Conservation (phyloP, 2,113 vertebrate species). For the Bubo scandiacus region DNA sequence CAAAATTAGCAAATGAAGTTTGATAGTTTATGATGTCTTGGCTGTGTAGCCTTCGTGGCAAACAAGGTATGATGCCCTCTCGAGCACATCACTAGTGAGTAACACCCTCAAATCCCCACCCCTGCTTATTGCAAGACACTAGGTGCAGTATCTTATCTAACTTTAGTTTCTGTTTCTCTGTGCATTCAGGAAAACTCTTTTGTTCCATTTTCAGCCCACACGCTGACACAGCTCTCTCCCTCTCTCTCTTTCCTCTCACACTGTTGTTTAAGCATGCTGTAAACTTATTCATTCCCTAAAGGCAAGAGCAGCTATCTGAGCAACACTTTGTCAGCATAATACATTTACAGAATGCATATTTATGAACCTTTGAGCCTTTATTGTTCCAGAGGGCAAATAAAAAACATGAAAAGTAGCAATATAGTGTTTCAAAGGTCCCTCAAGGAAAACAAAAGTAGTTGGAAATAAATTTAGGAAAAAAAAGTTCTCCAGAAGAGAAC, state of each 20-base stretch:
- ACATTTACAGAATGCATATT: constrained; percentile 87
- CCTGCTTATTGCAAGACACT: not conserved
- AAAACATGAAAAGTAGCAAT: constrained; percentile 87
- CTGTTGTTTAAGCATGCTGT: constrained; percentile 78
- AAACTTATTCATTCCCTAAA: constrained; percentile 79
- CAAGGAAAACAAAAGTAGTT: constrained; percentile 83
- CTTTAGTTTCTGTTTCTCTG: not conserved
- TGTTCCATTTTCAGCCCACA: constrained; percentile 53
- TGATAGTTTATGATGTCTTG: not conserved
- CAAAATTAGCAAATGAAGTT: constrained; percentile 1
- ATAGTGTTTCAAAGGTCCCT: constrained; percentile 84
- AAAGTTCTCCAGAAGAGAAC: constrained; percentile 65
- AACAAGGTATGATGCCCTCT: not conserved
- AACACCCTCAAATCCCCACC: not conserved
- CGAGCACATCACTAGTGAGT: not conserved
- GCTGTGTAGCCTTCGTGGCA: not conserved
- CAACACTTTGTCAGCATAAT: constrained; percentile 86
- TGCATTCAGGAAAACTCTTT: constrained; percentile 16
- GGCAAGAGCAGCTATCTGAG: constrained; percentile 79
- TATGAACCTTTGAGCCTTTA: constrained; percentile 88
- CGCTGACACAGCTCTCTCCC: constrained; percentile 62
- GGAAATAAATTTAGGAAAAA: constrained; percentile 77
- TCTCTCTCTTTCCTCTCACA: not conserved
- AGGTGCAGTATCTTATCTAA: not conserved
- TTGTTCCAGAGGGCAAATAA: constrained; percentile 87